A percentile compares a stretch with the other conserved stretches of the same genome.
These are phyloP conservation scores for Malurus alboscapulatus DNA, from an alignment of 2,113 vertebrate genomes.

Conservation along the genomic window DNA sequence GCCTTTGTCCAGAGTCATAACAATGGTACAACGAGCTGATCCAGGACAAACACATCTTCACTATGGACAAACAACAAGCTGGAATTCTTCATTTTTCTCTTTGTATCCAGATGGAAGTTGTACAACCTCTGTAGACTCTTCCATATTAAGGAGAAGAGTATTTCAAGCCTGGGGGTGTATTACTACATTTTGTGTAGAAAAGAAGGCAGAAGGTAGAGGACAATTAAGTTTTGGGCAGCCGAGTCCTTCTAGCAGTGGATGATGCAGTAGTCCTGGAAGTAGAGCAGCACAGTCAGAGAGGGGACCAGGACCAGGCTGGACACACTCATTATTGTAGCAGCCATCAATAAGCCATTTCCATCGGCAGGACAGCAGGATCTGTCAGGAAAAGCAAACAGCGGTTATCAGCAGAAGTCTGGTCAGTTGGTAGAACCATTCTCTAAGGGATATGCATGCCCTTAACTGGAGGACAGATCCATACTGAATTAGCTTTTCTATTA, in stretches of 20 bases:
- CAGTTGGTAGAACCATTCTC: background rate
- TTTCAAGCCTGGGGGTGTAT: background rate
- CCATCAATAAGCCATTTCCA: constrained; percentile 35
- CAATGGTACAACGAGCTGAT: background rate
- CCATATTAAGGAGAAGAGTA: background rate
- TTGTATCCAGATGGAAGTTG: background rate
- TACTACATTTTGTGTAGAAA: background rate
- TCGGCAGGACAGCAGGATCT: constrained; percentile 37
- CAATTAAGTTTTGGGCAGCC: background rate
- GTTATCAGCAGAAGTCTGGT: background rate
- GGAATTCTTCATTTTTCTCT: background rate
- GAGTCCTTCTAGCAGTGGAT: background rate
- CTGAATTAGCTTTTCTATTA: constrained; percentile 37
- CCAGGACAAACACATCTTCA: background rate
- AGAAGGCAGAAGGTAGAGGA: background rate
- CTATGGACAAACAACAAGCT: background rate
- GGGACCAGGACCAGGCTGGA: constrained; percentile 43
- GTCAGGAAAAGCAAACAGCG: background rate
- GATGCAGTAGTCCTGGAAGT: constrained; percentile 52
- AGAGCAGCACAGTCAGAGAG: constrained; percentile 27
- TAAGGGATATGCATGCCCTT: background rate
- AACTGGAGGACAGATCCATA: constrained; percentile 12
- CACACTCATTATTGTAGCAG: constrained; percentile 48
- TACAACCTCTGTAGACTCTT: background rate
- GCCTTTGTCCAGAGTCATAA: background rate